These are phyloP conservation scores for Ophion obscuratus DNA, from an alignment of 2,888 invertebrate species.

Conservation along the genomic window DNA sequence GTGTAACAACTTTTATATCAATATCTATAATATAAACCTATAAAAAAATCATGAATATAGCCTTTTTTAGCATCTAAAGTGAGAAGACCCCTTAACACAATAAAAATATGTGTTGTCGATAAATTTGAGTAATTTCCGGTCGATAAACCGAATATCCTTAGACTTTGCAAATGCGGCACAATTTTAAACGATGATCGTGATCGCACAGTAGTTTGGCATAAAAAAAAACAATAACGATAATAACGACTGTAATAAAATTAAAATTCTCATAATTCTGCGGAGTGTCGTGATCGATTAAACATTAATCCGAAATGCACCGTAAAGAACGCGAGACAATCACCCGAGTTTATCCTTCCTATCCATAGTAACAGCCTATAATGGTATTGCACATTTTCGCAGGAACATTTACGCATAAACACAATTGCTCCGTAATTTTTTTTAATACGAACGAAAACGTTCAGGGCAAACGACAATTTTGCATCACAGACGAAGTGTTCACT, in stretches of 20 bases:
- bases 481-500: neutral
- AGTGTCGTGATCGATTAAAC: constrained; percentile 2
- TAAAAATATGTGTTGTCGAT: neutral
- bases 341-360: too few relatives aligned
- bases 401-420: too few relatives aligned
- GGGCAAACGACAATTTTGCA: neutral
- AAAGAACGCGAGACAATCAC: too few relatives aligned
- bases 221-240: constrained; percentile 29
- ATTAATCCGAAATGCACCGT: neutral
- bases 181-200: constrained; percentile 49
- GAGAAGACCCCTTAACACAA: too few relatives aligned
- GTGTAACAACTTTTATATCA: too few relatives aligned
- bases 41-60: too few relatives aligned
- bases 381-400: too few relatives aligned
- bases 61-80: too few relatives aligned
- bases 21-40: too few relatives aligned
- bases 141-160: constrained; percentile 24
- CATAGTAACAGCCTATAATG: too few relatives aligned
- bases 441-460: neutral
- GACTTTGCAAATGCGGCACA: constrained; percentile 51
- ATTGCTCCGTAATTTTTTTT: neutral
- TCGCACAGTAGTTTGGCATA: constrained; percentile 51
- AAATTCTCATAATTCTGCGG: constrained; percentile 1
- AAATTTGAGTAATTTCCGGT: neutral
- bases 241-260: constrained; percentile 2